Conservation (phyloP, 92 coral and sea anemone genomes). For the Porites divaricata region DNA sequence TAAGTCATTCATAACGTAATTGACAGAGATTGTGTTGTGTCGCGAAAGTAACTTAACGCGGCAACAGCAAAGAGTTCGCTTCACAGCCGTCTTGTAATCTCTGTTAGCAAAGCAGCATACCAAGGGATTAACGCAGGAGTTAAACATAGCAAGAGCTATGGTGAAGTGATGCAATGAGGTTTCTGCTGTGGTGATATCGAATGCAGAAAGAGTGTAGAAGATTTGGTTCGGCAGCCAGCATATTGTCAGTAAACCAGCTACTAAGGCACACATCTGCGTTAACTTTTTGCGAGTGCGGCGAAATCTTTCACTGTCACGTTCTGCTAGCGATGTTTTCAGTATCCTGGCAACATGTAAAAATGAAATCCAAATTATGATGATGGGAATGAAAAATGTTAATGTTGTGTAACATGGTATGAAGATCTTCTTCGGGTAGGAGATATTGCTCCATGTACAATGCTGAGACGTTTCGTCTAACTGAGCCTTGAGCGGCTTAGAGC, state of each 20-base stretch:
- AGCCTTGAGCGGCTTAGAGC: conserved; percentile 27
- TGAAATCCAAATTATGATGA: conserved; percentile 20
- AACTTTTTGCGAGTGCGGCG: too few species aligned
- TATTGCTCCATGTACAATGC: conserved; percentile 14
- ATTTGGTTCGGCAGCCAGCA: too few species aligned
- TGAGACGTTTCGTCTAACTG: conserved; percentile 1
- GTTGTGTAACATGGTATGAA: conserved; percentile 31
- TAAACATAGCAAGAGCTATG: too few species aligned
- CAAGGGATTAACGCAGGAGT: too few species aligned
- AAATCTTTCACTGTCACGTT: too few species aligned
- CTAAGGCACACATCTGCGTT: too few species aligned
- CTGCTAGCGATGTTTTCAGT: background rate
- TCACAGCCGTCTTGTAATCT: conserved; percentile 46
- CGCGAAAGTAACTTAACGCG: background rate
- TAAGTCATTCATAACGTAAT: background rate
- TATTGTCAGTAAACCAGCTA: too few species aligned
- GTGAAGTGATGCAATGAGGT: too few species aligned
- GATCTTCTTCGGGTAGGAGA: conserved; percentile 21
- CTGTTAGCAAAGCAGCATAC: too few species aligned
- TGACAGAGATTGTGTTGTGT: background rate
- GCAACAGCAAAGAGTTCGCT: background rate
- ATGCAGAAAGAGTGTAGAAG: too few species aligned
- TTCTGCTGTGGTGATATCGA: too few species aligned
- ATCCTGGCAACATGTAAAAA: conserved; percentile 3
- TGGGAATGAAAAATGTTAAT: conserved; percentile 31